These are phyloP conservation scores for Rhingia campestris DNA, from an alignment of 2,888 invertebrate species.

Conservation along the genomic window DNA sequence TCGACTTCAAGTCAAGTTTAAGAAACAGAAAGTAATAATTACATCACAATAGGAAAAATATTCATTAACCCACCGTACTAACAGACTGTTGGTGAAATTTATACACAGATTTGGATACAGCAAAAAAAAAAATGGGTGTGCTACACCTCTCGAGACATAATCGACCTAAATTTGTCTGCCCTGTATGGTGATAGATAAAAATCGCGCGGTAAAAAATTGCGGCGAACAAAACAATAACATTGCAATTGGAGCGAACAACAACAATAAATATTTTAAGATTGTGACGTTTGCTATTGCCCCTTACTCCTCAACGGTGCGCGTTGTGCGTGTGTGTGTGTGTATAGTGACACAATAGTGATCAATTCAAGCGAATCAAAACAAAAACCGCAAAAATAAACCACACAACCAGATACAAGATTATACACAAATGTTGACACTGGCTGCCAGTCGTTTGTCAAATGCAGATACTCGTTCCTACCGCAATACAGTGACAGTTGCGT, in stretches of 20 bases:
- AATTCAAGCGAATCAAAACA: constrained; percentile 53
- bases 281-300: constrained; percentile 20
- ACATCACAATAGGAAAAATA: constrained; percentile 41
- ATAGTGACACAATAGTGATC: constrained; percentile 3
- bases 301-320: background rate
- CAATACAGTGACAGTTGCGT: background rate
- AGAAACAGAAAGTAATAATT: constrained; percentile 29
- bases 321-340: background rate
- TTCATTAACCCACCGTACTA: background rate
- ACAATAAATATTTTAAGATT: constrained; percentile 53
- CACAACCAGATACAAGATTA: constrained; percentile 47
- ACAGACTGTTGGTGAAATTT: constrained; percentile 8
- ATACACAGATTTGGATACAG: constrained; percentile 7
- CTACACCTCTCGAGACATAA: constrained; percentile 53
- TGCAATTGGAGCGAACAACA: constrained; percentile 34
- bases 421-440: constrained; percentile 66
- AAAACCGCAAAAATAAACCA: constrained; percentile 58
- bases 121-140: constrained; percentile 46
- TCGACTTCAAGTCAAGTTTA: constrained; percentile 17
- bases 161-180: constrained; percentile 68
- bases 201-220: constrained; percentile 78
- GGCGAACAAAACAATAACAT: constrained; percentile 72
- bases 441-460: constrained; percentile 67
- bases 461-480: constrained; percentile 42
- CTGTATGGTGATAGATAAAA: constrained; percentile 67